Conservation (phyloP, 2,113 vertebrate genomes). For the Scalopus aquaticus region DNA sequence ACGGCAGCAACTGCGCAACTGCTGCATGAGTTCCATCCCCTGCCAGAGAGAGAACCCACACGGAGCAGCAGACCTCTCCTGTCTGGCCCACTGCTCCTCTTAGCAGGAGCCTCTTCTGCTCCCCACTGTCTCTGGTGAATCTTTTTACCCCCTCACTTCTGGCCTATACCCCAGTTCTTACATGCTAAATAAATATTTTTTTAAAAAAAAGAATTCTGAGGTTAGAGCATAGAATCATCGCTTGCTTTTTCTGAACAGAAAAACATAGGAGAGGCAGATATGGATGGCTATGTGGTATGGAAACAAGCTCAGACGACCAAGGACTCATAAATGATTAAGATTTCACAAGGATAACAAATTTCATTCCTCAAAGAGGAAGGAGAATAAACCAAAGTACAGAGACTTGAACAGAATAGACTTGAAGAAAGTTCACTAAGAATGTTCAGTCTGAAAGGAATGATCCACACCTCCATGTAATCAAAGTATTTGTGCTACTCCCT, state of each 20-base stretch:
- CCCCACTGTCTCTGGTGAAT: too few relatives aligned
- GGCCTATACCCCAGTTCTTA: too few relatives aligned
- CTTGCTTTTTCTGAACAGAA: neutral
- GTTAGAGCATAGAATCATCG: neutral
- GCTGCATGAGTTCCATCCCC: too few relatives aligned
- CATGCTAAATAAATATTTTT: too few relatives aligned
- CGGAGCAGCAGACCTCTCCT: too few relatives aligned
- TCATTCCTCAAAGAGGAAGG: neutral
- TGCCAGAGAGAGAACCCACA: too few relatives aligned
- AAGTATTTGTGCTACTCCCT: neutral
- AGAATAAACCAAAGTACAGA: neutral
- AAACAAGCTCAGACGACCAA: neutral
- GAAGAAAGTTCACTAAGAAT: neutral
- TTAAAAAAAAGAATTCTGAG: neutral
- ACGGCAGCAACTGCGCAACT: too few relatives aligned
- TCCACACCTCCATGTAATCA: neutral
- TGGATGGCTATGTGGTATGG: neutral
- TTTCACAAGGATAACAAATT: neutral
- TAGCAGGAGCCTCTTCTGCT: too few relatives aligned
- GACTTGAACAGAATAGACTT: neutral
- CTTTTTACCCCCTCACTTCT: too few relatives aligned
- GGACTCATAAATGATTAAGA: neutral
- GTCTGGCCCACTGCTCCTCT: too few relatives aligned
- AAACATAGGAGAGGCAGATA: neutral
- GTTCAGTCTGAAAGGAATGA: neutral